Evolutionary conservation across 2,113 vertebrate genomes (phyloP).

Genomic region (Microcebus murinus): DNA sequence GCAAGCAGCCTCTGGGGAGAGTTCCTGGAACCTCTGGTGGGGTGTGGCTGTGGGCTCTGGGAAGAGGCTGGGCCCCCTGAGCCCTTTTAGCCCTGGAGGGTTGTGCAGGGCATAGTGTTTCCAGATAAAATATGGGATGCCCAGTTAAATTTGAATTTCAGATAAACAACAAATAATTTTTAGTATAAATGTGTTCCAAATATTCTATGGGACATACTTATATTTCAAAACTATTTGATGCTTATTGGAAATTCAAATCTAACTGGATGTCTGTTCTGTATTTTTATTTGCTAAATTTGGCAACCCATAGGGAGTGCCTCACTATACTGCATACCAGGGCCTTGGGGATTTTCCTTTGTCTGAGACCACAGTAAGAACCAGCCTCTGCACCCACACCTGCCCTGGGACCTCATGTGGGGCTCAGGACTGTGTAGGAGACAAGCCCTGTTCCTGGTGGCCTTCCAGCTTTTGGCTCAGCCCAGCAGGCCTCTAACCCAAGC

Average conservation of each 20-base stretch:
- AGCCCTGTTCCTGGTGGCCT: not conserved
- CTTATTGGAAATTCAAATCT: not conserved
- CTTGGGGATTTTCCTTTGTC: not conserved
- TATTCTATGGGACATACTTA: constrained; percentile 2
- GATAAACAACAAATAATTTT: not conserved
- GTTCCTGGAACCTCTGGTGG: not conserved
- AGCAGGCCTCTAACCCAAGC: not conserved
- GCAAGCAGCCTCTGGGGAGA: not conserved
- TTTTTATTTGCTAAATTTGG: constrained; percentile 19
- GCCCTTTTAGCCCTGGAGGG: not conserved
- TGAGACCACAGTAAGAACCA: not conserved
- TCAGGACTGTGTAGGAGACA: not conserved
- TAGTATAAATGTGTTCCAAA: not conserved
- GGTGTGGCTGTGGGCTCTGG: not conserved
- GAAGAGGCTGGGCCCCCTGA: not conserved
- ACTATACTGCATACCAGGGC: not conserved
- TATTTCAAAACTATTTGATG: constrained; percentile 34
- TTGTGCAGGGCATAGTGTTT: not conserved
- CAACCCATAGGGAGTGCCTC: not conserved
- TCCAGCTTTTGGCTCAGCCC: not conserved
- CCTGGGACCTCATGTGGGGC: not conserved
- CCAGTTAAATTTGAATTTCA: constrained; percentile 21
- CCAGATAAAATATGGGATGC: not conserved
- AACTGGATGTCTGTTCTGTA: not conserved
- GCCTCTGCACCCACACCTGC: not conserved